A percentile compares a stretch with the other conserved stretches of the same genome.
Conservation (phyloP, 1,140 invertebrate species). For the Temnothorax nylanderi region DNA sequence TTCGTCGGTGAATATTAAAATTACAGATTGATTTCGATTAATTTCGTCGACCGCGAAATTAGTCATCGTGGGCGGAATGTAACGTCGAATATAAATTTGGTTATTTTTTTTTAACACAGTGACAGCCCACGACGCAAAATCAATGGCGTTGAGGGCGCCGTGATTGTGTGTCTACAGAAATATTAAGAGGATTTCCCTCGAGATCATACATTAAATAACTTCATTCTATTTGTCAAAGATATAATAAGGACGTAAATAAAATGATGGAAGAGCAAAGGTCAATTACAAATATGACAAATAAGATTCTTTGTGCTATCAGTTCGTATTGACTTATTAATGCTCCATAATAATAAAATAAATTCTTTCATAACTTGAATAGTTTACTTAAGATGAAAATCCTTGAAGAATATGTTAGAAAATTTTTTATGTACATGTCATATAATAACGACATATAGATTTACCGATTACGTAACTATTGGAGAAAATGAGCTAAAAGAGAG, state of each 20-base stretch:
- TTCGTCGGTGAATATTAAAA: background rate
- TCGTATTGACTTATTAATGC: background rate
- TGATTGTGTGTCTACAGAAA: conserved; percentile 19
- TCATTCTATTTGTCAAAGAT: background rate
- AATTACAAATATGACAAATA: conserved; percentile 23
- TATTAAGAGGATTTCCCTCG: conserved; percentile 35
- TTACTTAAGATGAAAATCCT: background rate
- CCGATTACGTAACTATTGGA: background rate
- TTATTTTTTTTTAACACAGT: background rate
- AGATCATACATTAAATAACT: background rate
- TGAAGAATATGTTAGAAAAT: background rate
- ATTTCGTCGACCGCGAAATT: background rate
- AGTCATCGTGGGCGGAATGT: background rate
- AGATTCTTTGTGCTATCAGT: background rate
- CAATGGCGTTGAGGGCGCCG: conserved; percentile 27
- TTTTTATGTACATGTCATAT: background rate
- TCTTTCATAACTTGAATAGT: background rate
- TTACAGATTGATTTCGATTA: background rate
- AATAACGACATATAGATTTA: background rate
- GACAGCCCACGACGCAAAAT: conserved; percentile 26
- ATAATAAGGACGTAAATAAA: background rate
- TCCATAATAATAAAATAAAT: background rate
- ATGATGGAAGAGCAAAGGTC: background rate
- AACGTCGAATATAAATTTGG: background rate
- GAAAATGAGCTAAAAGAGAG: background rate